A percentile compares a stretch with the other conserved stretches of the same genome.
phyloP scores from a whole-genome alignment of 2,888 invertebrate species.

The Sclerodermus sp. region DNA sequence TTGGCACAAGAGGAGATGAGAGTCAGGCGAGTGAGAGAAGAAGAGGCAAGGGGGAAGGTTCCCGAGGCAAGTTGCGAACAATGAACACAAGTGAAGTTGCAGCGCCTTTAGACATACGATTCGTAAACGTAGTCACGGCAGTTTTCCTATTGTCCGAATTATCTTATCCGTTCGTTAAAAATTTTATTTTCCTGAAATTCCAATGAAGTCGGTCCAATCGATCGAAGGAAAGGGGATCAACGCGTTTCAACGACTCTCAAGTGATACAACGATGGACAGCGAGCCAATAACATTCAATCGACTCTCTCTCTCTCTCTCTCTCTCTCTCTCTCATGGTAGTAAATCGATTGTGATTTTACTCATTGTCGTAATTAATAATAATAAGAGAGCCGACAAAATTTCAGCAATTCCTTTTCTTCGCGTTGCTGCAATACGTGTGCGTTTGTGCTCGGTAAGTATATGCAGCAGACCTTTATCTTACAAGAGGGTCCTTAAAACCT shows the following conservation, averaged over 20 bases:
- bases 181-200: too few species aligned
- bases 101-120: conserved; percentile 55
- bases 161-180: too few species aligned
- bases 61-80: conserved; percentile 47
- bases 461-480: conserved; percentile 49
- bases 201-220: too few species aligned
- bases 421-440: conserved; percentile 7
- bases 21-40: conserved; percentile 19
- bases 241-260: too few species aligned
- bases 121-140: conserved; percentile 19
- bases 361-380: neutral
- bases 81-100: conserved; percentile 53
- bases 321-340: too few species aligned
- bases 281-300: too few species aligned
- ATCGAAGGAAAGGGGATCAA: too few species aligned
- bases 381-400: conserved; percentile 31
- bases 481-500: conserved; percentile 44
- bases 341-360: too few species aligned
- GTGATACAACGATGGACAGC: too few species aligned
- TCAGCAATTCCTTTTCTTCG: conserved; percentile 19
- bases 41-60: conserved; percentile 28
- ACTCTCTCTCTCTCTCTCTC: too few species aligned
- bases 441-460: conserved; percentile 47
- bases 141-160: too few species aligned
- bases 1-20: conserved; percentile 40